Evolutionary conservation across 2,888 invertebrate genomes (phyloP), one percentile per base, ranked within the genome.

Genomic region (Agrilus cyanescens): DNA sequence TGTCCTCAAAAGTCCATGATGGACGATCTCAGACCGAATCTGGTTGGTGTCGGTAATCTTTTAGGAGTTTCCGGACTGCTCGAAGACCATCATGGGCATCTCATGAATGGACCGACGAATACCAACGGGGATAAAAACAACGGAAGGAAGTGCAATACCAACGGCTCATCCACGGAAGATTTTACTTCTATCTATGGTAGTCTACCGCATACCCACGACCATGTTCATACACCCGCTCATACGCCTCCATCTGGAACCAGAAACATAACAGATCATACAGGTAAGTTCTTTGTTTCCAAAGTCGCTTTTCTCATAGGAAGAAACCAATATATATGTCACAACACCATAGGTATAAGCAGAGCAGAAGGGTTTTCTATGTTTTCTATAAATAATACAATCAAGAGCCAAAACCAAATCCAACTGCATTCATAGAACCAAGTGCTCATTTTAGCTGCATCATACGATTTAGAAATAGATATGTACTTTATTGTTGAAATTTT

Each of bases 1-100:
- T 77, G 80, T 46, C 76, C 75, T 45, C 80, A 82, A 20, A 85
- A 85, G 63, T 59, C 64, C 15, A 79, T 87, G 64, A 88, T 88
- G 88, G 88, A 88, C 63, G 88, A 88, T 62, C 69, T 88, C 53
- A 71, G 88, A 63, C 88, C 88, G 39, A 87, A 87, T 67, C 69
- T 88, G 34, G 82, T 82, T 30, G 82, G 82, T 4, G 82, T 82
- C 31, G 82, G 82, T 2, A 87, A 86, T 10, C 68, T 87, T 48
- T 69, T 87, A 41, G 87, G 87, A 1, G 80, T 86, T 48, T 80
- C 81, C 38, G 85, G 86, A 0, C 69, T 88, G 50, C 71, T 88
- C 45, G 87, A 87, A 54, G 87, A 87, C 57, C 85, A 86, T 61
- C 73, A 73, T 52, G 71, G 74, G 44, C 80, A 80, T 55, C 68